Evolutionary conservation across 2,888 invertebrate species (phyloP).

Genomic region (Melanostoma mellinum): DNA sequence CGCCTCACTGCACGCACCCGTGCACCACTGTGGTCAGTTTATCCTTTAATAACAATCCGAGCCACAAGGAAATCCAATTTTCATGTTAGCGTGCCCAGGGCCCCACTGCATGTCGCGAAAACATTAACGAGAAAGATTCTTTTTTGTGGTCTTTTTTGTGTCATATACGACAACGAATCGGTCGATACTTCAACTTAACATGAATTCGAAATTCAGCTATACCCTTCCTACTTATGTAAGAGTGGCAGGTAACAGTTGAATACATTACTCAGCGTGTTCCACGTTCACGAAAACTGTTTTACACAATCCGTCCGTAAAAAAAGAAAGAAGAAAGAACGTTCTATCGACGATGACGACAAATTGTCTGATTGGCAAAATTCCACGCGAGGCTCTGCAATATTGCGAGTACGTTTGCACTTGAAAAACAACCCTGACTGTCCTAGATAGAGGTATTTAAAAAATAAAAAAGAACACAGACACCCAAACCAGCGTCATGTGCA

Average conservation of each 20-base stretch:
- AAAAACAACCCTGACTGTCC: background rate
- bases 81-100: conserved; percentile 3
- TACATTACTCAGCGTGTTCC: conserved; percentile 34
- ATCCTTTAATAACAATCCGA: too few species aligned
- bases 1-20: too few species aligned
- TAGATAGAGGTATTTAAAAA: background rate
- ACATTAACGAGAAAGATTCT: conserved; percentile 22
- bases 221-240: background rate
- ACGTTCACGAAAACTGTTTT: conserved; percentile 3
- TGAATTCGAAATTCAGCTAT: conserved; percentile 4
- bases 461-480: background rate
- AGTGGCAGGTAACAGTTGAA: background rate
- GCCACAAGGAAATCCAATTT: too few species aligned
- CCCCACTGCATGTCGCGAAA: conserved; percentile 18
- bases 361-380: conserved; percentile 55
- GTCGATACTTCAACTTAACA: conserved; percentile 23
- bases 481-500: background rate
- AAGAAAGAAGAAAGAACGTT: background rate
- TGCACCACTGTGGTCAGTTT: too few species aligned
- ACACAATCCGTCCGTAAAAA: background rate
- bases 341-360: conserved; percentile 33
- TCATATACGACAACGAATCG: background rate
- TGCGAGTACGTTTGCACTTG: conserved; percentile 45
- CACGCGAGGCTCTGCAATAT: conserved; percentile 27
- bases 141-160: background rate